Evolutionary conservation across 2,888 invertebrate genomes (phyloP).

Genomic region (Eupeodes latifasciatus): DNA sequence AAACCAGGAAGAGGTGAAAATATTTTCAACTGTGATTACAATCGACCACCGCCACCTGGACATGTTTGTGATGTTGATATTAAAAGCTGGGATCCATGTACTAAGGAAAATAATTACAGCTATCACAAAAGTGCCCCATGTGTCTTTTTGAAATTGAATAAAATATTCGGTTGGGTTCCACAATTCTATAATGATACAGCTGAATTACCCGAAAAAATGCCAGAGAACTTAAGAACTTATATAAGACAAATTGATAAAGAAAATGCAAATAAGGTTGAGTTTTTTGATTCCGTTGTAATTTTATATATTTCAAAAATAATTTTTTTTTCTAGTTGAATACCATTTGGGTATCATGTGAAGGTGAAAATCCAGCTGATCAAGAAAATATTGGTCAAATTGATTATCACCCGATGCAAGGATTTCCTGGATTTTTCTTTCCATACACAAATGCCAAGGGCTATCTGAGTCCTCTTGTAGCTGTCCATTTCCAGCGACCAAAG

Average conservation of each 20-base stretch:
- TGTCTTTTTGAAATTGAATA: constrained; percentile 97
- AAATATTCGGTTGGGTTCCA: constrained; percentile 96
- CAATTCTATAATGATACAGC: constrained; percentile 90
- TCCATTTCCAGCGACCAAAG: constrained; percentile 92
- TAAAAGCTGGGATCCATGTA: constrained; percentile 91
- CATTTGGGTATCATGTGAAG: constrained; percentile 96
- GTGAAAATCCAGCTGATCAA: constrained; percentile 95
- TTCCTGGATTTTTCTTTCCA: constrained; percentile 95
- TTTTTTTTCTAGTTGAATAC: constrained; percentile 88
- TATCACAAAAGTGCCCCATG: constrained; percentile 97
- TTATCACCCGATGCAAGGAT: constrained; percentile 92
- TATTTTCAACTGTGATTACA: constrained; percentile 91
- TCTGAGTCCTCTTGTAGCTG: constrained; percentile 94
- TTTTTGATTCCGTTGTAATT: neutral
- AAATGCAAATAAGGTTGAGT: constrained; percentile 83
- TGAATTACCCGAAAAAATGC: constrained; percentile 90
- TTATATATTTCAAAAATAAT: neutral
- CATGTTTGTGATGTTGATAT: constrained; percentile 96
- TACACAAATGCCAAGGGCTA: constrained; percentile 94
- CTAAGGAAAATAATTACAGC: constrained; percentile 92
- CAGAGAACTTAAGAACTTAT: constrained; percentile 88
- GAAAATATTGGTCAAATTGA: constrained; percentile 95
- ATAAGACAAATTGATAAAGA: constrained; percentile 85
- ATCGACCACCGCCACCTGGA: constrained; percentile 88
- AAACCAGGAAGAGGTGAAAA: constrained; percentile 90